These are phyloP conservation scores for Sminthopsis crassicaudata DNA, from an alignment of 2,113 vertebrate species.

Conservation along the genomic window DNA sequence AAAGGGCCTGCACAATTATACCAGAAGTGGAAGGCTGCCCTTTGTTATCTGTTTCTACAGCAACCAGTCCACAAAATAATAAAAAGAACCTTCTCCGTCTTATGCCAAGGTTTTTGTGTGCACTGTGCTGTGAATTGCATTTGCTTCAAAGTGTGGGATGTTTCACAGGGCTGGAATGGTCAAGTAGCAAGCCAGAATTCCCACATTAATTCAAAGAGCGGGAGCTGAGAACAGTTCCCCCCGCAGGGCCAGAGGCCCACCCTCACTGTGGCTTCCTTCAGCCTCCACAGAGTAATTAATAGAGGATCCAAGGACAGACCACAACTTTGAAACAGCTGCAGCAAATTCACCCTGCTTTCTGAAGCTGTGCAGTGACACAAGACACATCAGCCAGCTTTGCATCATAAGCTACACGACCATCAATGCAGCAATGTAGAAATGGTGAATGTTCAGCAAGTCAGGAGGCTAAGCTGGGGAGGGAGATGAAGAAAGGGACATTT, in stretches of 20 bases:
- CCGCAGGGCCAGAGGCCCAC: constrained; percentile 81
- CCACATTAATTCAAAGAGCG: constrained; percentile 81
- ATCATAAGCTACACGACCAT: constrained; percentile 65
- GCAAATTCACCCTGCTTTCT: constrained; percentile 75
- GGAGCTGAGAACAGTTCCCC: constrained; percentile 77
- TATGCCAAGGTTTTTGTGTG: constrained; percentile 88
- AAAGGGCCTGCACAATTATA: constrained; percentile 90
- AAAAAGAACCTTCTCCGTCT: constrained; percentile 87
- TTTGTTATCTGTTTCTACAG: constrained; percentile 92
- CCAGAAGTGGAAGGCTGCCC: constrained; percentile 89
- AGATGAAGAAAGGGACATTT: constrained; percentile 43
- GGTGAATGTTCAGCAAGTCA: background rate
- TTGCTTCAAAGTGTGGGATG: constrained; percentile 85
- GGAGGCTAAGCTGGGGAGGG: background rate
- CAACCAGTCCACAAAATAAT: constrained; percentile 88
- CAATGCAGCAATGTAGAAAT: constrained; percentile 49
- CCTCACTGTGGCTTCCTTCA: constrained; percentile 78
- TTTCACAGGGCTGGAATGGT: constrained; percentile 79
- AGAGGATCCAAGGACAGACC: constrained; percentile 81
- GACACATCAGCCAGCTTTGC: constrained; percentile 73
- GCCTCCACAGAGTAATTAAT: constrained; percentile 82
- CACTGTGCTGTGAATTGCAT: constrained; percentile 86
- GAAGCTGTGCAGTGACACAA: constrained; percentile 64
- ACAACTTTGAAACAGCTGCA: constrained; percentile 82
- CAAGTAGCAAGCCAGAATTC: constrained; percentile 83